Conservation (phyloP, 2,113 vertebrate genomes). For the Megaceryle torquata region DNA sequence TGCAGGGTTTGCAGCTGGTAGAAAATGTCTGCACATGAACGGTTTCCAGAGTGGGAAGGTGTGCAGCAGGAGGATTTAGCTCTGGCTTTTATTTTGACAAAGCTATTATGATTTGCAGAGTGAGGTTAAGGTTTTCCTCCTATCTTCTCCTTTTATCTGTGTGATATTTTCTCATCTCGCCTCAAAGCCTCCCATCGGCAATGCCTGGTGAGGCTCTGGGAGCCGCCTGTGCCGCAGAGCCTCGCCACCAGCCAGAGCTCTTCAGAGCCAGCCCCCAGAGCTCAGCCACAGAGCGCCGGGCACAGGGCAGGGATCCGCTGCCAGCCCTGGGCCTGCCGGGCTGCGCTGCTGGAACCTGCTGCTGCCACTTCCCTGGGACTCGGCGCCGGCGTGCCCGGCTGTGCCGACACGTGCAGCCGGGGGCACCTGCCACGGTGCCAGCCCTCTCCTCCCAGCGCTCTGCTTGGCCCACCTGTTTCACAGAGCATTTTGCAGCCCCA, state of each 20-base stretch:
- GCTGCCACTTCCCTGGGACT: neutral
- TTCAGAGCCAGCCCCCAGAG: neutral
- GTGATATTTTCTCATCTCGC: slow-evolving; percentile 54
- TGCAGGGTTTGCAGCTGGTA: slow-evolving; percentile 31
- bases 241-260: neutral
- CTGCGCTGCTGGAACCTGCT: neutral
- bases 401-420: neutral
- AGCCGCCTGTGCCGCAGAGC: slow-evolving; percentile 11
- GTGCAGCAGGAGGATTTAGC: slow-evolving; percentile 28
- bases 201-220: slow-evolving; percentile 1
- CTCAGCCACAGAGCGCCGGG: neutral
- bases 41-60: slow-evolving; percentile 16
- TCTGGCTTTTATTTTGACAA: slow-evolving; percentile 68
- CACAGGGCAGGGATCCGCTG: neutral
- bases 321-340: neutral
- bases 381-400: rapidly evolving
- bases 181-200: slow-evolving; percentile 27
- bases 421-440: neutral
- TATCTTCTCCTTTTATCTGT: slow-evolving; percentile 53
- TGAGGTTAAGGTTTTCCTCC: slow-evolving; percentile 56
- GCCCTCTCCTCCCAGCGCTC: neutral
- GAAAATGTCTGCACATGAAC: slow-evolving; percentile 58
- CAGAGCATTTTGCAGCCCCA: neutral
- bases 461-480: rapidly evolving
- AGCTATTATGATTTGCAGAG: slow-evolving; percentile 54